Percentiles rank a stretch among this genome's conserved stretches.
Conservation (phyloP, 2,113 vertebrate genomes). For the Coptodon bakossiorum region DNA sequence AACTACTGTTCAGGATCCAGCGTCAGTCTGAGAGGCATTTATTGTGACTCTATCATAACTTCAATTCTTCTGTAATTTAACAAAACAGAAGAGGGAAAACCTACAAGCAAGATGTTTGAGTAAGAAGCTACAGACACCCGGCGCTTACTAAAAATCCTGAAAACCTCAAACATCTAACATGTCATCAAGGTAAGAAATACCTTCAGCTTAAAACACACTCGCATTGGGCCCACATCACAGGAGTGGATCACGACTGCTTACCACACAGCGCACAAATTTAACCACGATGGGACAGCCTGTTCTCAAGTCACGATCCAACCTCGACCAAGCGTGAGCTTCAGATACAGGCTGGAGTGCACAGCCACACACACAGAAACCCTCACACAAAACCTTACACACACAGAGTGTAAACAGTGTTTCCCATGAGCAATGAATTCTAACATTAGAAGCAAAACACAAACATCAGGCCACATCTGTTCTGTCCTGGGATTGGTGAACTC, state of each 20-base stretch:
- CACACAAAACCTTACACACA: not conserved
- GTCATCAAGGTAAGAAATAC: not conserved
- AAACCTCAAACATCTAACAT: not conserved
- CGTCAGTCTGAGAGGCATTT: not conserved
- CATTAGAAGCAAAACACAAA: constrained; percentile 33
- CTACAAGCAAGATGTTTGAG: not conserved
- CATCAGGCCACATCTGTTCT: constrained; percentile 42
- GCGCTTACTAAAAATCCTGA: not conserved
- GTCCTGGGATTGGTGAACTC: constrained; percentile 3
- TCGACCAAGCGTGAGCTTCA: not conserved
- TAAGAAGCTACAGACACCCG: not conserved
- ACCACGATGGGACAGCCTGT: not conserved
- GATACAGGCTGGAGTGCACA: not conserved
- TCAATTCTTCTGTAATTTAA: not conserved
- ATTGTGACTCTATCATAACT: not conserved
- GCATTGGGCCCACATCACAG: not conserved
- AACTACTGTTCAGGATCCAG: not conserved
- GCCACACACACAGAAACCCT: not conserved
- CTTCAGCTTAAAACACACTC: not conserved
- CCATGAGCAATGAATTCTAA: constrained; percentile 26
- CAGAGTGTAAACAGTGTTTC: not conserved
- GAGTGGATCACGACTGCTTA: not conserved
- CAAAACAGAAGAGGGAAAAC: not conserved
- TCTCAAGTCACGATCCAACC: constrained; percentile 5
- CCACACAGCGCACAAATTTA: not conserved